These are phyloP conservation scores for Gymnobelideus leadbeateri DNA, from an alignment of 2,113 vertebrate genomes.

Conservation along the genomic window DNA sequence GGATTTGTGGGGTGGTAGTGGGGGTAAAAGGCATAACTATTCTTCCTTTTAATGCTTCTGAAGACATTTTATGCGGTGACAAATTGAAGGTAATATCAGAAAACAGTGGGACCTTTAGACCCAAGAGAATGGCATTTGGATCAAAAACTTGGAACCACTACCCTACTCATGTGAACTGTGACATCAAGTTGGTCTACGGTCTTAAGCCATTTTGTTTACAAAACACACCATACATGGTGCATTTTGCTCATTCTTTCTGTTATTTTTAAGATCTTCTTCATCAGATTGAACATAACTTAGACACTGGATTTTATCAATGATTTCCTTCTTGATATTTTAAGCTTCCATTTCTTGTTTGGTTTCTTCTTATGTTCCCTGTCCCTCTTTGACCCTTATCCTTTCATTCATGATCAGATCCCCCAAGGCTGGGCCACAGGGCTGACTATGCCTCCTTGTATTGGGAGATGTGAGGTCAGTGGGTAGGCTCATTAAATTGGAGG, in stretches of 20 bases:
- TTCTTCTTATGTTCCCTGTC: background rate
- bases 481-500: background rate
- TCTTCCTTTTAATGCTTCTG: background rate
- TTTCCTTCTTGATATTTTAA: background rate
- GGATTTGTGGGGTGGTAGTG: too few relatives aligned
- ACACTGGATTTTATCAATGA: background rate
- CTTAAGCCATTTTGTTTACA: background rate
- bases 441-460: background rate
- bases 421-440: background rate
- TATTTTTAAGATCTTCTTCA: background rate
- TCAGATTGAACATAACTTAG: background rate
- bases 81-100: conserved; percentile 10
- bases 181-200: background rate
- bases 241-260: background rate
- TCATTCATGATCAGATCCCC: background rate
- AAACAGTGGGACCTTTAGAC: background rate
- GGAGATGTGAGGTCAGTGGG: background rate
- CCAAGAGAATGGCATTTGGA: background rate
- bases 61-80: conserved; percentile 11
- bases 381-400: background rate
- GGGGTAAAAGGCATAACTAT: background rate
- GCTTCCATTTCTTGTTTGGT: too few relatives aligned
- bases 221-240: background rate
- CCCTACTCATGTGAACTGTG: background rate
- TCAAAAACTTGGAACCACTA: conserved; percentile 27